Evolutionary conservation across 2,113 vertebrate genomes (phyloP).

Genomic region (Edolisoma coerulescens): DNA sequence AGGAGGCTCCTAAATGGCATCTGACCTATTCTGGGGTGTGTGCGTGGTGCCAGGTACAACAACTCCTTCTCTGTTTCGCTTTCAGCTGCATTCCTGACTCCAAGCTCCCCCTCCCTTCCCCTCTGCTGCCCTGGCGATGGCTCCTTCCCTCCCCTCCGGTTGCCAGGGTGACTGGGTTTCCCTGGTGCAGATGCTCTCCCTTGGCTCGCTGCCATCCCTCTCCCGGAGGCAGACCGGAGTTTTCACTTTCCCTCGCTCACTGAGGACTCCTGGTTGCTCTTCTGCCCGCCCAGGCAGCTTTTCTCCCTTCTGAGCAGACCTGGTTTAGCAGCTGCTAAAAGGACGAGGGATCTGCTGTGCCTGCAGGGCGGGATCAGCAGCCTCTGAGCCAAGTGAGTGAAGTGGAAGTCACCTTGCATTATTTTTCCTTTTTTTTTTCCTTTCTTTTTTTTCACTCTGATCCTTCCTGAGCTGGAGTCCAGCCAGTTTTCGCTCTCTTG

Average conservation of each 20-base stretch:
- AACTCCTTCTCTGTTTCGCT: neutral
- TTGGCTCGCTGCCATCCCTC: neutral
- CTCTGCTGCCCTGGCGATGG: neutral
- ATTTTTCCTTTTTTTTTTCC: neutral
- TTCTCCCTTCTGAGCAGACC: neutral
- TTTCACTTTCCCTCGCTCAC: neutral
- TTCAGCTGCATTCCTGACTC: neutral
- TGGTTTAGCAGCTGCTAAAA: neutral
- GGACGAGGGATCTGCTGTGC: neutral
- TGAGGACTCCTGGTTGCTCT: neutral
- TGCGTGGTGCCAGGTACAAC: accelerated
- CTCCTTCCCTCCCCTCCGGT: conserved; percentile 8
- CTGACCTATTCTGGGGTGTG: neutral
- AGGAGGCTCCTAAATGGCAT: neutral
- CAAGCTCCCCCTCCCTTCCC: neutral
- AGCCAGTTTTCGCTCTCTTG: neutral
- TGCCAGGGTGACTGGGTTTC: conserved; percentile 48
- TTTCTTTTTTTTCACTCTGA: neutral
- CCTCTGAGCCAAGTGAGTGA: neutral
- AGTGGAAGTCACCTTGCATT: neutral
- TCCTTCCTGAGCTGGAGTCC: neutral
- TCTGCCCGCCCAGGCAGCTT: neutral
- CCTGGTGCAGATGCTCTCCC: conserved; percentile 14
- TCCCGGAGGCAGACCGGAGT: neutral
- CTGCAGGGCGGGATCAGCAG: conserved; percentile 7